These are phyloP conservation scores for Oncorhynchus nerka DNA, from an alignment of 2,113 vertebrate genomes.

Conservation along the genomic window DNA sequence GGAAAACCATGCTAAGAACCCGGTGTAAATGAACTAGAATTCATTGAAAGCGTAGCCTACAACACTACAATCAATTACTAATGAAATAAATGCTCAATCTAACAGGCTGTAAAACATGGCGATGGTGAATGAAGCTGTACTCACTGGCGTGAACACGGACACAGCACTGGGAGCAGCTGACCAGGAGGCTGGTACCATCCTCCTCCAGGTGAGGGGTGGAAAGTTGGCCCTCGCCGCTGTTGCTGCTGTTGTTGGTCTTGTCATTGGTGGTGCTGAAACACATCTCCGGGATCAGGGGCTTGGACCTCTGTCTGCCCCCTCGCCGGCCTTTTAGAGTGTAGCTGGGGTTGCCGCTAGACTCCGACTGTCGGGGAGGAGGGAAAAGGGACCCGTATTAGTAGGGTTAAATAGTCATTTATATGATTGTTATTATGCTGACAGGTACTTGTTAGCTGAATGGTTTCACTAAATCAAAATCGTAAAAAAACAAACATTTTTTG, in stretches of 20 bases:
- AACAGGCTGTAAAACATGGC: background rate
- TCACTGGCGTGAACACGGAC: slow-evolving; percentile 95
- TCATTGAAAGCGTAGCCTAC: no score
- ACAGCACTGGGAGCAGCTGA: slow-evolving; percentile 88
- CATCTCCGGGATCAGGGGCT: slow-evolving; percentile 96
- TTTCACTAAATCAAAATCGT: background rate
- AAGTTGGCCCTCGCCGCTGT: slow-evolving; percentile 79
- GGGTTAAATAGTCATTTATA: background rate
- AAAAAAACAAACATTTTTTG: no score
- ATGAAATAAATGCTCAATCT: background rate
- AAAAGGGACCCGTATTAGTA: background rate
- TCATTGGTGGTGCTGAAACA: slow-evolving; percentile 85
- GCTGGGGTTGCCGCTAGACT: slow-evolving; percentile 69
- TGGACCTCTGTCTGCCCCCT: slow-evolving; percentile 75
- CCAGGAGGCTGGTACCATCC: slow-evolving; percentile 87
- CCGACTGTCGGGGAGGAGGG: slow-evolving; percentile 68
- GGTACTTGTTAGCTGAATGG: background rate
- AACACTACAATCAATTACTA: background rate
- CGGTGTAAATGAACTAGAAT: no score
- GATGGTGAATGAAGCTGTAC: slow-evolving; percentile 36
- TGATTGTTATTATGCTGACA: no score
- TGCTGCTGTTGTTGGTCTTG: slow-evolving; percentile 62
- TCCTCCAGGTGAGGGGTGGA: slow-evolving; percentile 87
- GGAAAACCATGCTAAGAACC: background rate
- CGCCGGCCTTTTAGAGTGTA: slow-evolving; percentile 49